These are phyloP conservation scores for Nilaparvata lugens DNA, from an alignment of 1,140 invertebrate genomes.

Conservation along the genomic window DNA sequence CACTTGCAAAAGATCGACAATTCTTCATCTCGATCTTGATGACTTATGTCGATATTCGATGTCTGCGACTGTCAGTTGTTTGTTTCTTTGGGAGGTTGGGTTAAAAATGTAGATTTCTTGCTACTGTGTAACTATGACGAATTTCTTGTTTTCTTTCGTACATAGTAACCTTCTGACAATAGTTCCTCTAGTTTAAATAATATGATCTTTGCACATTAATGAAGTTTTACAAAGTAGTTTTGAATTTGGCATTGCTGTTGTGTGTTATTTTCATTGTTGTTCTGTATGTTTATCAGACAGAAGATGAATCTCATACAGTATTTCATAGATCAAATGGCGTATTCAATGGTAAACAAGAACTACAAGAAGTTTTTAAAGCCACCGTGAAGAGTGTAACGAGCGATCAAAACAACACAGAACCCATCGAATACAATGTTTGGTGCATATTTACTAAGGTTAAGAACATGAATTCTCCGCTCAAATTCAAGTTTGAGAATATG, in stretches of 20 bases:
- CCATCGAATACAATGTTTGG: slow-evolving; percentile 34
- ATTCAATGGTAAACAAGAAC: neutral
- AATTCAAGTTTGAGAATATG: slow-evolving; percentile 47
- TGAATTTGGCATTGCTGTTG: slow-evolving; percentile 9
- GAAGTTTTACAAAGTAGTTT: slow-evolving; percentile 13
- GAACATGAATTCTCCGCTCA: slow-evolving; percentile 45
- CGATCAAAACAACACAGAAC: neutral
- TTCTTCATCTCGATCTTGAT: no score
- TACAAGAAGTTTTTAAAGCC: neutral
- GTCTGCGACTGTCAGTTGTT: no score
- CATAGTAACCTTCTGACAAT: no score
- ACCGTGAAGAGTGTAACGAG: neutral
- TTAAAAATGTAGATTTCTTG: no score
- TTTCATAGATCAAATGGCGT: neutral
- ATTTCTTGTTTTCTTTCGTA: no score
- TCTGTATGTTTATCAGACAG: slow-evolving; percentile 16
- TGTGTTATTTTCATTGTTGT: slow-evolving; percentile 8
- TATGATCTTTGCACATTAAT: no score
- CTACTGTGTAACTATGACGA: no score
- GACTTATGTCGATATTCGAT: no score
- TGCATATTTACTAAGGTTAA: slow-evolving; percentile 48
- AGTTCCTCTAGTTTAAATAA: no score
- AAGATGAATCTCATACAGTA: slow-evolving; percentile 1
- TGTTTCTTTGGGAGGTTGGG: no score
- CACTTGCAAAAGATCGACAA: no score